phyloP scores from a whole-genome alignment of 2,888 invertebrate genomes.

The Phymatocera aterrima region DNA sequence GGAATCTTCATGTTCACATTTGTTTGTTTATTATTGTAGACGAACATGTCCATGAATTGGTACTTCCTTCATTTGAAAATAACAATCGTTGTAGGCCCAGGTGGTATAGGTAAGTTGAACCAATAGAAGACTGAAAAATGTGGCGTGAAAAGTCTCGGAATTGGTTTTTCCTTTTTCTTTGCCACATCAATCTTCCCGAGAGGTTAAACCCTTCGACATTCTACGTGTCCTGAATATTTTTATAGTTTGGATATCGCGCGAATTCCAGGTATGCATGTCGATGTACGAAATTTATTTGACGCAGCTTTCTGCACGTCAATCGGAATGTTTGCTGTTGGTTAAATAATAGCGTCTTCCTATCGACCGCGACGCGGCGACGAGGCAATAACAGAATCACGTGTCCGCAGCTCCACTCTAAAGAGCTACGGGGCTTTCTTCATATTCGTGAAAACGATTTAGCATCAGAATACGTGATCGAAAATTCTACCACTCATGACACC shows the following conservation, averaged over 20 bases:
- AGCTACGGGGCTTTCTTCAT: neutral
- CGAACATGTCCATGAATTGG: neutral
- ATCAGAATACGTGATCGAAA: too few species aligned
- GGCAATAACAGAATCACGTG: neutral
- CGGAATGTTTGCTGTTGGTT: neutral
- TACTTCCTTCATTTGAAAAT: neutral
- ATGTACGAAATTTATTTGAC: conserved; percentile 17
- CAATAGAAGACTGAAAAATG: too few species aligned
- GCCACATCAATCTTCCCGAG: neutral
- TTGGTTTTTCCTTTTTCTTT: neutral
- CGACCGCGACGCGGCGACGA: too few species aligned
- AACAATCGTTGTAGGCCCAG: neutral
- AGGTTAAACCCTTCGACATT: neutral
- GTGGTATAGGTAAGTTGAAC: too few species aligned
- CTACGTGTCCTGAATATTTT: neutral
- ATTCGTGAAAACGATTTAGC: too few species aligned
- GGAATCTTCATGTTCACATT: conserved; percentile 3
- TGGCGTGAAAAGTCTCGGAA: neutral
- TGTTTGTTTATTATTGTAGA: neutral
- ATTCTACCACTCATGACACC: too few species aligned
- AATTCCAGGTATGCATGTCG: neutral
- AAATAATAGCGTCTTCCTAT: neutral
- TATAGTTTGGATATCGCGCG: neutral
- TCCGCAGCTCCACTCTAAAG: neutral
- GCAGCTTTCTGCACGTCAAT: neutral